Percentiles rank a stretch among this genome's conserved stretches.
Evolutionary conservation across 2,797 vertebrate genomes (phyloP).

Genomic region (Threskiornis aethiopicus): DNA sequence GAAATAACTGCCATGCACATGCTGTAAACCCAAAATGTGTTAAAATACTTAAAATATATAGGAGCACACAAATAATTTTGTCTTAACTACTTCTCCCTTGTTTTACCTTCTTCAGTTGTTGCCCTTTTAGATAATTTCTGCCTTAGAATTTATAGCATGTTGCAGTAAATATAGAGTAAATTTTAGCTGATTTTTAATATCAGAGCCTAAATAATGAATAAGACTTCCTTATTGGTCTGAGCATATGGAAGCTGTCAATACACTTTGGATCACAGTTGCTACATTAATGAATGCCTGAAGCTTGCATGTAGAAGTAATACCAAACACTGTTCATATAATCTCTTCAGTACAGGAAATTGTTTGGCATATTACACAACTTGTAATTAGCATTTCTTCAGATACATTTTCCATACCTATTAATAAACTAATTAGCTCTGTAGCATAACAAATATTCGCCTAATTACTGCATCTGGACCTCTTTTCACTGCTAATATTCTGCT

Average conservation of each 20-base stretch:
- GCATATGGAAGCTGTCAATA: background rate
- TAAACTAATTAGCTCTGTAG: background rate
- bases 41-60: background rate
- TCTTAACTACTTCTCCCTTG: background rate
- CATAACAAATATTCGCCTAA: background rate
- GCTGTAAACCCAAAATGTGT: background rate
- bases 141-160: background rate
- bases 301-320: background rate
- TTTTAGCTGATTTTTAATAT: background rate
- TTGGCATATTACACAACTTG: background rate
- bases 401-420: background rate
- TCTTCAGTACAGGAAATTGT: background rate
- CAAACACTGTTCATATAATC: background rate
- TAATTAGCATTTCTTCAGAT: background rate
- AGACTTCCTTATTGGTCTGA: background rate
- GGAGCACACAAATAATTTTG: background rate
- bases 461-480: background rate
- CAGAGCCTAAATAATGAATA: background rate
- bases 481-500: background rate
- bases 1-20: background rate
- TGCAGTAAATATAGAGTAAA: background rate
- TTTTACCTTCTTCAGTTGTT: background rate
- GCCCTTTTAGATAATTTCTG: background rate
- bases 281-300: background rate
- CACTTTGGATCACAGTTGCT: background rate